phyloP scores from a whole-genome alignment of 2,797 vertebrate species.

The Luscinia megarhynchos region DNA sequence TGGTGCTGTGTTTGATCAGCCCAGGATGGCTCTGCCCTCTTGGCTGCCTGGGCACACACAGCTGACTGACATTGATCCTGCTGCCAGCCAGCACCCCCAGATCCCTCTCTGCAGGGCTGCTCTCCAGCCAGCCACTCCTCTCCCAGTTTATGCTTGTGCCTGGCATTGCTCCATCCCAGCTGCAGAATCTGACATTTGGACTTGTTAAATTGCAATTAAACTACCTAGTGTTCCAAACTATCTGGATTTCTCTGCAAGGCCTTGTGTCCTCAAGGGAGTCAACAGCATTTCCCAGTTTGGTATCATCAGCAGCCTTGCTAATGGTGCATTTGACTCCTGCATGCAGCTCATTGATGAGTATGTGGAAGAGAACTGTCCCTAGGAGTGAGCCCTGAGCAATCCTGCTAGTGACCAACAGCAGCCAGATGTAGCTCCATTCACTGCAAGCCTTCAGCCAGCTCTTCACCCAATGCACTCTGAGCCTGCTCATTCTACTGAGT shows the following conservation, averaged over 20 bases:
- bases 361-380: neutral
- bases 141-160: neutral
- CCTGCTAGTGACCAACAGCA: accelerated
- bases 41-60: neutral
- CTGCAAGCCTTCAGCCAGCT: neutral
- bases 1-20: neutral
- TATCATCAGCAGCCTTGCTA: no score
- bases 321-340: no score
- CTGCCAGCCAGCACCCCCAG: neutral
- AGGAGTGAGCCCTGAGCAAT: neutral
- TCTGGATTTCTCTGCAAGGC: no score
- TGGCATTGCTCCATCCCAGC: neutral
- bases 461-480: neutral
- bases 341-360: no score
- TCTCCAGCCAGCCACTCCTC: neutral
- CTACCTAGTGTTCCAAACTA: no score
- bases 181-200: neutral
- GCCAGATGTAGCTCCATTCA: neutral
- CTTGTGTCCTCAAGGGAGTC: no score
- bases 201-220: neutral
- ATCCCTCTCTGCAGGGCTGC: neutral
- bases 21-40: neutral
- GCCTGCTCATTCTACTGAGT: neutral
- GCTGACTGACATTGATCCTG: neutral
- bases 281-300: no score